Base-by-base conservation (phyloP, 2,113 vertebrate genomes). In the Delphinapterus leucas region DNA sequence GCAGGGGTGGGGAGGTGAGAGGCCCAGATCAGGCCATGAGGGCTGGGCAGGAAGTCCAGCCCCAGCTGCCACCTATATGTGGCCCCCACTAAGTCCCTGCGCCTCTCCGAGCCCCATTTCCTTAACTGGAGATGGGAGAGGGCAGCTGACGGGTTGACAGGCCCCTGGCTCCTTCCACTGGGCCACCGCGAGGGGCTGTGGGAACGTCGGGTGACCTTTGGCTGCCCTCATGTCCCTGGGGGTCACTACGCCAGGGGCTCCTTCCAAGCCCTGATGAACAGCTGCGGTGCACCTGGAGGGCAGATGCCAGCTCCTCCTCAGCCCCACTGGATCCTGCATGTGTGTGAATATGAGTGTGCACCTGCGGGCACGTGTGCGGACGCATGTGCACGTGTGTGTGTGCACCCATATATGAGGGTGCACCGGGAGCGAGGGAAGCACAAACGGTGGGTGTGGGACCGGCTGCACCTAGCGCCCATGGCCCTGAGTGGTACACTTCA, bases 241-340 rank as follows among this genome's bases (percentile, higher is more conserved):
- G 96, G 84, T 76, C 14, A 0, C 60, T n/a, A 38, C 12, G 0
- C 93, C 93, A 73, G 71, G 7, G 12, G 96, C 61, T 91, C 71
- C 83, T 97, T 96, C 98, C 92, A 93, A 96, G 96, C 53, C 6
- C 97, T 97, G 98, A 98, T 96, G 96, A 97, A 76, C 97, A 98
- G 98, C 97, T 98, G 97, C 93, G 84, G 58, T 10, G 33, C 97
- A 98, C 98, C 98, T 98, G 98, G 96, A 4, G 1, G 92, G 82
- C 98, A 97, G 97, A 97, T 97, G 97, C 73, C 14, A 0, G 38
- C 68, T 82, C 73, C 76, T 60, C 3, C 2, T 86, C 68, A 86
- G 58, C 85, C 71, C 1, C 5, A 9, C 74, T 36, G 47, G 55
- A 41, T 61, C 74, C 21, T 18, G 58, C 23, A 1, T 12, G n/a